Evolutionary conservation across 2,888 invertebrate genomes (phyloP).

Genomic region (Seira musarum): DNA sequence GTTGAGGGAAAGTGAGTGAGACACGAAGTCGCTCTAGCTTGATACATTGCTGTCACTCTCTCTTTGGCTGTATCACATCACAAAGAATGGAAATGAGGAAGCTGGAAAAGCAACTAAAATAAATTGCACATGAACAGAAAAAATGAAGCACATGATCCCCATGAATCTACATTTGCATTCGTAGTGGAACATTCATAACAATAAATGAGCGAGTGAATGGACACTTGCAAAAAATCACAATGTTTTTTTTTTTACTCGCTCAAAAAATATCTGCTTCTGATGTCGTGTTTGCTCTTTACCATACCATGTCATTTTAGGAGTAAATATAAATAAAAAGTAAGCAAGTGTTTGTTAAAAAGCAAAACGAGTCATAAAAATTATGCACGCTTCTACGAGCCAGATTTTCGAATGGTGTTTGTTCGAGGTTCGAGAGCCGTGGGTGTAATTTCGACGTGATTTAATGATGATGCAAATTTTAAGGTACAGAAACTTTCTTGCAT

Average conservation of each 20-base stretch:
- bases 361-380: background rate
- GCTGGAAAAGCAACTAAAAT: too few species aligned
- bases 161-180: constrained; percentile 35
- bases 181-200: constrained; percentile 1
- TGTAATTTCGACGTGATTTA: background rate
- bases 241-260: constrained; percentile 3
- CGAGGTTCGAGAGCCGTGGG: too few species aligned
- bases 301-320: too few species aligned
- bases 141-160: constrained; percentile 7
- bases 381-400: too few species aligned
- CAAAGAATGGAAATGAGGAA: too few species aligned
- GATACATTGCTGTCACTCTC: constrained; percentile 28
- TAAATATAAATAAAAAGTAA: background rate
- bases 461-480: constrained; percentile 22
- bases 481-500: background rate
- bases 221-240: background rate
- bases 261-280: background rate
- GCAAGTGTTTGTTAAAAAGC: background rate
- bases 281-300: background rate
- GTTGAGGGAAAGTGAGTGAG: too few species aligned
- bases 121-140: too few species aligned
- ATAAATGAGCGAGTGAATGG: background rate
- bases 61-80: too few species aligned
- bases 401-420: too few species aligned
- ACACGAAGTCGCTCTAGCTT: constrained; percentile 23